Conservation (phyloP, 2,113 vertebrate genomes). For the Labeo rohita region DNA sequence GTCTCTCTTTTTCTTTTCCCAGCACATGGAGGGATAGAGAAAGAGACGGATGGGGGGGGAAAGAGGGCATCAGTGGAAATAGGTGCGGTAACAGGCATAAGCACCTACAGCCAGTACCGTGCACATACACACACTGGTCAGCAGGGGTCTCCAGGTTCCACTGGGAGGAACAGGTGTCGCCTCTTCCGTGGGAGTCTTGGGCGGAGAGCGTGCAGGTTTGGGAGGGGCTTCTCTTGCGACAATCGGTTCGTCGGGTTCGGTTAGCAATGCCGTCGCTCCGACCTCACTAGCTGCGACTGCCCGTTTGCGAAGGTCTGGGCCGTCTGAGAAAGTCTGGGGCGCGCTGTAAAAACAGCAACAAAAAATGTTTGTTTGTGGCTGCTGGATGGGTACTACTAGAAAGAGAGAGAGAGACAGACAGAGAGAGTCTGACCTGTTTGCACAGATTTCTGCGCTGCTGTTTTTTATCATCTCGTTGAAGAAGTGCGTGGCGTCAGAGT, state of each 20-base stretch:
- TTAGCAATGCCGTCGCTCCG: conserved; percentile 12
- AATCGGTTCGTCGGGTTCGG: conserved; percentile 12
- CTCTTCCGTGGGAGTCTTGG: not conserved
- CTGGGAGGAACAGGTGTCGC: not conserved
- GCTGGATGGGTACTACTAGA: conserved; percentile 58
- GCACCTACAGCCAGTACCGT: conserved; percentile 86
- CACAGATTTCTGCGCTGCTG: conserved; percentile 46
- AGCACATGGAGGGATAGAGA: conserved; percentile 38
- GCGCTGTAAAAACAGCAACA: not conserved
- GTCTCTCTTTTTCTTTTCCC: conserved; percentile 18
- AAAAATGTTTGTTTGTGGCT: not conserved
- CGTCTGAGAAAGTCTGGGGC: conserved; percentile 61
- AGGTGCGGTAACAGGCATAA: conserved; percentile 91
- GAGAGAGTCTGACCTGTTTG: conserved; percentile 44
- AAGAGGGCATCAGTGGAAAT: conserved; percentile 85
- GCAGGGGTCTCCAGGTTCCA: conserved; percentile 83
- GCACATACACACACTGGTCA: conserved; percentile 88
- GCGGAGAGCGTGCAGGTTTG: conserved; percentile 63
- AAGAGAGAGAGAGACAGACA: not conserved
- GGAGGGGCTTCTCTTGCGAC: conserved; percentile 55
- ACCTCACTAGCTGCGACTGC: not conserved
- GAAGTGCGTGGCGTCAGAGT: conserved; percentile 62
- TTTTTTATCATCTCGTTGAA: conserved; percentile 58
- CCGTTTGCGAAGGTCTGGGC: conserved; percentile 3
- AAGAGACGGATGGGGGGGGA: conserved; percentile 17